phyloP scores from a whole-genome alignment of 2,888 invertebrate genomes.

The Papilio protenor region DNA sequence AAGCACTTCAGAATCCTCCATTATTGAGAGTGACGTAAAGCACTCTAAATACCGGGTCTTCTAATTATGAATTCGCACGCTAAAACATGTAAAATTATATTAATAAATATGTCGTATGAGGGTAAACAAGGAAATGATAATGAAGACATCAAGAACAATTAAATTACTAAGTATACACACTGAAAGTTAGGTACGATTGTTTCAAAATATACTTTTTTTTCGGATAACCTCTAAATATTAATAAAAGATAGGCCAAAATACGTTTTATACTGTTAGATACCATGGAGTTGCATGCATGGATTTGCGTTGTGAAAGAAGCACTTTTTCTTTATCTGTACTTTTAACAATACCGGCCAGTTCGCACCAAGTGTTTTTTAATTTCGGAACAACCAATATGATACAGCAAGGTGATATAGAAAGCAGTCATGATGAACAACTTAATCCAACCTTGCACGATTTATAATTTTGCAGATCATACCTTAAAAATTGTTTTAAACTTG shows the following conservation, averaged over 20 bases:
- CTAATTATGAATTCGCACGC: slow-evolving; percentile 3
- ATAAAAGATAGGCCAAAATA: too few relatives aligned
- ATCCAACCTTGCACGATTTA: neutral
- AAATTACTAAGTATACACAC: neutral
- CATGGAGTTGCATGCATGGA: too few relatives aligned
- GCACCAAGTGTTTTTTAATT: too few relatives aligned
- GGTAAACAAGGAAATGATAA: neutral
- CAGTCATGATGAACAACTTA: neutral
- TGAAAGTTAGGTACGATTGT: neutral
- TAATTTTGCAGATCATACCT: neutral
- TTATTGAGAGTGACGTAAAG: slow-evolving; percentile 8
- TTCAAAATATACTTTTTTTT: neutral
- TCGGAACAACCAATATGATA: too few relatives aligned
- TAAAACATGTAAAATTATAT: neutral
- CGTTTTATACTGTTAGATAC: too few relatives aligned
- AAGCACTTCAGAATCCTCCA: slow-evolving; percentile 1
- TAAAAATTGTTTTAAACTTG: too few relatives aligned
- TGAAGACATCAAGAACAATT: neutral
- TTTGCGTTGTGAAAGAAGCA: too few relatives aligned
- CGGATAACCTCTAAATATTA: too few relatives aligned
- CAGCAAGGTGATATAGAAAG: too few relatives aligned
- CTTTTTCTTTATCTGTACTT: too few relatives aligned
- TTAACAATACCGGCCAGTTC: too few relatives aligned
- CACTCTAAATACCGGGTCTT: neutral
- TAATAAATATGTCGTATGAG: neutral